Evolutionary conservation across 2,113 vertebrate species (phyloP).

Genomic region (Melierax canorus): DNA sequence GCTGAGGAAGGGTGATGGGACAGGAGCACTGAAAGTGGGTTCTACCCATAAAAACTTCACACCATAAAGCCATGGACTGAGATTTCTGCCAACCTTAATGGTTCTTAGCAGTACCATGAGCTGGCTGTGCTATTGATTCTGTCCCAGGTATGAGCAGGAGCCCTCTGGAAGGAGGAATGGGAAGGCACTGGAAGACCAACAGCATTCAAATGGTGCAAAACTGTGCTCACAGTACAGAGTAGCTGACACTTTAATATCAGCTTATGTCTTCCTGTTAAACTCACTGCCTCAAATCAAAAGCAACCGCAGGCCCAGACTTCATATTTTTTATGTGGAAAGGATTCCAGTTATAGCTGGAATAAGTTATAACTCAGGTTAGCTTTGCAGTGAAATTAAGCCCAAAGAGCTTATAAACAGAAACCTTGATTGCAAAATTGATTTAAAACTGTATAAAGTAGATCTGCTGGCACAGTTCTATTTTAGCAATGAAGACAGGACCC

Average conservation of each 20-base stretch:
- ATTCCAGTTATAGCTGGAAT: neutral
- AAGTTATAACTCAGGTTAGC: neutral
- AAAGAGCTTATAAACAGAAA: conserved; percentile 6
- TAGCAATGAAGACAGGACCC: neutral
- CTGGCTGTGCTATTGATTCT: neutral
- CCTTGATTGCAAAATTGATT: neutral
- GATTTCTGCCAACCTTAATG: neutral
- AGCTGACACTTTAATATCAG: neutral
- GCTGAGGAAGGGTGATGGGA: neutral
- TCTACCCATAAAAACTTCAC: neutral
- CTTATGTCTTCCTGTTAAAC: neutral
- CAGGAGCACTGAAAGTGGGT: neutral
- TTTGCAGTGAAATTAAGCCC: neutral
- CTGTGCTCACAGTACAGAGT: neutral
- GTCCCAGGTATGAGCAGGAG: neutral
- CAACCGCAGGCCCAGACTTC: neutral
- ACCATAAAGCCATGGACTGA: neutral
- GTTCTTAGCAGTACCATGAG: neutral
- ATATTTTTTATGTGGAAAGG: neutral
- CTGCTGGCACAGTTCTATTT: neutral
- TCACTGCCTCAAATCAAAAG: neutral
- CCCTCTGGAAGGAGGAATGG: neutral
- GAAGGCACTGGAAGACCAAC: neutral
- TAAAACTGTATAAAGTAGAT: neutral
- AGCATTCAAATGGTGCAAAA: neutral